Base-by-base conservation (phyloP, 2,113 vertebrate species). In the Microtus richardsoni region DNA sequence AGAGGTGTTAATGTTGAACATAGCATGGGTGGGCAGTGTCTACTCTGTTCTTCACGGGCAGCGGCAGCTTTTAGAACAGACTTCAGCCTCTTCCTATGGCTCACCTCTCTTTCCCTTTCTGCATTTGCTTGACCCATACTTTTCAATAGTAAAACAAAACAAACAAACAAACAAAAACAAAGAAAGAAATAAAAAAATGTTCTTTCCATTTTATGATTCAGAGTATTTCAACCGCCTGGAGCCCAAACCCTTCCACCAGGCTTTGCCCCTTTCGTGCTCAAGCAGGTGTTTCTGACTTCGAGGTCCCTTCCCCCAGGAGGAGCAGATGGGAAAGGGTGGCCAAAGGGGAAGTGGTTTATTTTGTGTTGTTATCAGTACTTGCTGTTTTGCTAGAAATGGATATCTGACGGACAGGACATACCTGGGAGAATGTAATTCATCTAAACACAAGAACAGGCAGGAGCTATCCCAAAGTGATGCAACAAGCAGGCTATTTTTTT, bases 101-200 rank as follows among this genome's bases (percentile, higher is more conserved):
- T 91, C 26, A 44, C n/a, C 12, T 60, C 73, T 90, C n/a, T 17
- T 73, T 87, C n/a, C 28, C 75, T 84, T 78, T 60, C 66, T 68
- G 89, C 41, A 49, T 86, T 94, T 91, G n/a, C 64, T 78, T 87
- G 75, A 83, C 21, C 30, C 52, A 52, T 70, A 33, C 26, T 92
- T 86, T 73, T 74, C 52, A 74, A 82, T 49, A 28, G 49, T 33
- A 71, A 28, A 88, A 2, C 17, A 26, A 68, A 70, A 52, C 2
- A 33, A 86, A 58, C 17, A 58, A 58, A 58, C 3, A 54, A 58
- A 58, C n/a, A 71, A 39, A 87, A 7, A 17, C 52, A 33, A 85
- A 54, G 16, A 58, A 58, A 58, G 17, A 87, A 7, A 28, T 9
- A 68, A 70, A 39, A 85, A 85, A 44, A 33, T 19, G 5, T n/a